Percentiles rank a stretch among this genome's conserved stretches.
These are phyloP conservation scores for Phyllostomus discolor DNA, from an alignment of 2,113 vertebrate genomes.

Conservation along the genomic window DNA sequence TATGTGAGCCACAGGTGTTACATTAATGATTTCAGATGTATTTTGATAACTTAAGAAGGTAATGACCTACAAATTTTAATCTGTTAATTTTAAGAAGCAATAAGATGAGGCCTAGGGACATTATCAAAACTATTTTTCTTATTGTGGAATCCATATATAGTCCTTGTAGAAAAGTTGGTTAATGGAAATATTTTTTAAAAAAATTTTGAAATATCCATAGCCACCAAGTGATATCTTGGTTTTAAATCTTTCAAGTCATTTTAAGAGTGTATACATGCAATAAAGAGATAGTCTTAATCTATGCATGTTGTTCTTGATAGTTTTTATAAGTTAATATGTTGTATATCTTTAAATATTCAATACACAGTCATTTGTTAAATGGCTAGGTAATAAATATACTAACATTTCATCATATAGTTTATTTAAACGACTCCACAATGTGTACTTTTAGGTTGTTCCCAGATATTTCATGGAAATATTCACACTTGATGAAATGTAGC, in stretches of 20 bases:
- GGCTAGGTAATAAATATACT: neutral
- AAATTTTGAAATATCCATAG: neutral
- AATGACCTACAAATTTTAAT: neutral
- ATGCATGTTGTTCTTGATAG: neutral
- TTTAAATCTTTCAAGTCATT: neutral
- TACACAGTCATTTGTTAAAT: conserved; percentile 12
- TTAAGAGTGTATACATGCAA: neutral
- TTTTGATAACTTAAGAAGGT: neutral
- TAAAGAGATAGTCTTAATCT: neutral
- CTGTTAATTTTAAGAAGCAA: neutral
- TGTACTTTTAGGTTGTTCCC: neutral
- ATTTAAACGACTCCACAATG: neutral
- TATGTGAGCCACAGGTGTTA: neutral
- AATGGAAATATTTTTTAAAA: neutral
- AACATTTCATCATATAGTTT: neutral
- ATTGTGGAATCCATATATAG: neutral
- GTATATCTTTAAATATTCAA: neutral
- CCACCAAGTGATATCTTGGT: neutral
- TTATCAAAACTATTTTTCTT: neutral
- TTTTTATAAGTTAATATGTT: neutral
- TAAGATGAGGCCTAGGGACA: neutral
- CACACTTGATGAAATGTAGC: neutral
- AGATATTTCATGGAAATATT: neutral
- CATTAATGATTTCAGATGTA: neutral
- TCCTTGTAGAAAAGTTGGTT: neutral